Evolutionary conservation across 2,113 vertebrate species (phyloP), one percentile per base, ranked within the genome.

Genomic region (Hydrochoerus hydrochaeris): DNA sequence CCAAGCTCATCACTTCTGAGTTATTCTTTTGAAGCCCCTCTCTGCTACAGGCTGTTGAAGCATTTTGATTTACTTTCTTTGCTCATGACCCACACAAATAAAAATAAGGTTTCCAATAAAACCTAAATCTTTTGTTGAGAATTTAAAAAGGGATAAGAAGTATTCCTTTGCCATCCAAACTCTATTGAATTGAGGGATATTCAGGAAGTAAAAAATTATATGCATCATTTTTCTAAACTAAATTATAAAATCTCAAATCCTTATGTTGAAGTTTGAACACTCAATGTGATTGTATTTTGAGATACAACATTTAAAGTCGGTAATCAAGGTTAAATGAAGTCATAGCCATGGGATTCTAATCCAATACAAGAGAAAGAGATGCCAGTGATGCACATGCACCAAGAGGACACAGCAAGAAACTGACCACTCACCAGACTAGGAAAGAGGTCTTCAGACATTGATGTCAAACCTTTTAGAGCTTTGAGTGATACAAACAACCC

Each of bases 321-420:
- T n/a, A 77, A 73, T 77, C 77, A 75, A 73, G 5, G 4, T 73
- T 85, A 63, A 88, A 71, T 30, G 26, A 93, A 3, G 8, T 85
- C 41, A 22, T 63, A 60, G 62, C 1, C 0, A 17, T 32, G 17
- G 7, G 17, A 26, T 19, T 7, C 41, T 85, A 93, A 62, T 11
- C 7, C 67, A 77, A 13, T 24, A 19, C 8, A 54, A 82, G 49
- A 89, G 44, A 24, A 69, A 80, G 10, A 65, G 3, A 81, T 7
- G 19, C 5, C 12, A 5, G 3, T 16, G 28, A 63, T 22, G 7
- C 30, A 2, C 11, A 11, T 6, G 14, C 16, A 46, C 17, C 8
- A 26, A 85, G 41, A 8, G 2, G 44, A 90, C 20, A 58, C 0
- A 60, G 1, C 52, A 46, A 71, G 46, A 73, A 73, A 17, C 1